Percentiles rank a stretch among this genome's conserved stretches.
Evolutionary conservation across 2,113 vertebrate genomes (phyloP).

Genomic region (Gopherus flavomarginatus): DNA sequence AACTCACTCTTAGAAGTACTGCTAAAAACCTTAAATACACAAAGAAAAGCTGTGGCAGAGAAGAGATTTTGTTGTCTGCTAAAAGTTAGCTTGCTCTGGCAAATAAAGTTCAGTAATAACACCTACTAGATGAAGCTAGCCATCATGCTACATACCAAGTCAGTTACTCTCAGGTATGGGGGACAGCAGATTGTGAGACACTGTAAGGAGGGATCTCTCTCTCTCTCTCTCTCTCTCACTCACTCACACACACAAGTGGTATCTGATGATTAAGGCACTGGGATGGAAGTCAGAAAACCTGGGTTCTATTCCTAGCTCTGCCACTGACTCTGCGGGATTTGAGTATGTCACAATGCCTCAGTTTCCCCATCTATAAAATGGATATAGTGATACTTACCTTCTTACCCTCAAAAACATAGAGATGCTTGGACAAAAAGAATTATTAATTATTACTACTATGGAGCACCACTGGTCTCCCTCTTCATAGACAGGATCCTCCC

Average conservation of each 20-base stretch:
- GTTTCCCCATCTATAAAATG: constrained; percentile 17
- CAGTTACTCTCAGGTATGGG: constrained; percentile 56
- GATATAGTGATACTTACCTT: not conserved
- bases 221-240: too few species aligned
- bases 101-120: not conserved
- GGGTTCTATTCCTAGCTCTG: constrained; percentile 62
- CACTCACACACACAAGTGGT: constrained; percentile 74
- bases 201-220: too few species aligned
- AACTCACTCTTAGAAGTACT: not conserved
- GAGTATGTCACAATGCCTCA: constrained; percentile 13
- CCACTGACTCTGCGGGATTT: constrained; percentile 48
- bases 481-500: not conserved
- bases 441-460: not conserved
- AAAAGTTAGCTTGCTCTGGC: constrained; percentile 14
- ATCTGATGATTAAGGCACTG: constrained; percentile 64
- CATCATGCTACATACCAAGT: constrained; percentile 53
- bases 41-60: not conserved
- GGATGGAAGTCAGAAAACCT: constrained; percentile 65
- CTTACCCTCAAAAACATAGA: not conserved
- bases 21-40: not conserved
- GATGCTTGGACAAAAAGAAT: not conserved
- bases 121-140: constrained; percentile 11
- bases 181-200: constrained; percentile 65
- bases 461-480: not conserved
- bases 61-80: not conserved